A percentile compares a stretch with the other conserved stretches of the same genome.
phyloP scores from a whole-genome alignment of 2,113 vertebrate genomes.

The Dipodomys ordii region DNA sequence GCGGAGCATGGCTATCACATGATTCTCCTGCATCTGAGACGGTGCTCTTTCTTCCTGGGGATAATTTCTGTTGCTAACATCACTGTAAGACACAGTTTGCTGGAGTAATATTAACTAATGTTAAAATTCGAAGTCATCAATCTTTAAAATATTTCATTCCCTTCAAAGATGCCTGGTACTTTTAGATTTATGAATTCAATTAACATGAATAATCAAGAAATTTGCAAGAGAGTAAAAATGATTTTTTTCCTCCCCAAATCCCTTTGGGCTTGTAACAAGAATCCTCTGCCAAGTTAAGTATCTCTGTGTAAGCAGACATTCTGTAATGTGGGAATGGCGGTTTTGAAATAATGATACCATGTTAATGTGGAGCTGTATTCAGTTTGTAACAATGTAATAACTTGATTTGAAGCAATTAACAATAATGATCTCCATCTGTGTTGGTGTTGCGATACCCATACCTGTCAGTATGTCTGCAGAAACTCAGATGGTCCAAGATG shows the following conservation, averaged over 20 bases:
- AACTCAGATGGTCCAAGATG: neutral
- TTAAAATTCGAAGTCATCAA: slow-evolving; percentile 22
- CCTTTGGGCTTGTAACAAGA: slow-evolving; percentile 46
- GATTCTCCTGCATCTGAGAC: neutral
- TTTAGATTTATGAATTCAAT: slow-evolving; percentile 75
- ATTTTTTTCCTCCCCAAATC: slow-evolving; percentile 43
- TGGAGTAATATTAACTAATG: neutral
- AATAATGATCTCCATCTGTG: neutral
- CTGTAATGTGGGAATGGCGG: slow-evolving; percentile 37
- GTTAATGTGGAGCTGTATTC: slow-evolving; percentile 8
- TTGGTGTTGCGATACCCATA: neutral
- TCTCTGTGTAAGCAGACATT: slow-evolving; percentile 33
- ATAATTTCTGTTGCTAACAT: slow-evolving; percentile 10
- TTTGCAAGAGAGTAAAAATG: slow-evolving; percentile 33
- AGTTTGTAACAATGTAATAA: slow-evolving; percentile 23
- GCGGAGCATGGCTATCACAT: neutral
- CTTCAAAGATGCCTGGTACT: neutral
- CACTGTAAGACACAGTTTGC: neutral
- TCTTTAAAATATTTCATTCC: slow-evolving; percentile 53
- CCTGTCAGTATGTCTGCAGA: neutral
- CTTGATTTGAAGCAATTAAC: slow-evolving; percentile 43
- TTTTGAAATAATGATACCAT: slow-evolving; percentile 50
- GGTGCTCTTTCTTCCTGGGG: neutral
- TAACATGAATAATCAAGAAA: slow-evolving; percentile 61
- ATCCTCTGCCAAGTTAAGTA: slow-evolving; percentile 36